Percentiles rank a stretch among this genome's conserved stretches.
phyloP scores from a whole-genome alignment of 2,113 vertebrate genomes.

The Mystacornis crossleyi region DNA sequence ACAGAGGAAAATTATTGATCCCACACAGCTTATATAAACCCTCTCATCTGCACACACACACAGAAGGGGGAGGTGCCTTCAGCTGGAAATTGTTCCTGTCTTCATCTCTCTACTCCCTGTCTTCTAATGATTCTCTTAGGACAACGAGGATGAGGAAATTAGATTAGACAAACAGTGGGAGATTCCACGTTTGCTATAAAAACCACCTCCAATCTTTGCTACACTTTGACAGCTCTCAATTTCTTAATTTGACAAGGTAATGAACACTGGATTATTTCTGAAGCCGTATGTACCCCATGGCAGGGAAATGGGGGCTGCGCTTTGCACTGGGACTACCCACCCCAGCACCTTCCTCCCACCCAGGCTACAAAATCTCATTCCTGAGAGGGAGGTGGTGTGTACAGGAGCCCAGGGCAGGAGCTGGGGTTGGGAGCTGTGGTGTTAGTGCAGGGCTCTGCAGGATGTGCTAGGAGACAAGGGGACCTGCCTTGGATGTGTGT shows the following conservation, averaged over 20 bases:
- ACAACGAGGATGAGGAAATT: not conserved
- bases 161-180: conserved; percentile 46
- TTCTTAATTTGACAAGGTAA: conserved; percentile 40
- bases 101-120: not conserved
- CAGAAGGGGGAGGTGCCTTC: conserved; percentile 18
- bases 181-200: conserved; percentile 25
- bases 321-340: rapidly evolving
- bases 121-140: conserved; percentile 55
- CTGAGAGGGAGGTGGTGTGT: not conserved
- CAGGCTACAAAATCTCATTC: not conserved
- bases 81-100: conserved; percentile 30
- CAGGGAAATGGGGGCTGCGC: rapidly evolving
- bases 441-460: not conserved
- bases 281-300: rapidly evolving
- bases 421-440: rapidly evolving
- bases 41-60: not conserved
- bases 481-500: rapidly evolving
- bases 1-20: conserved; percentile 34
- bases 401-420: not conserved
- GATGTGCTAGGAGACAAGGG: not conserved
- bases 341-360: not conserved
- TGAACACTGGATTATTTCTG: not conserved
- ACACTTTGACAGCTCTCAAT: conserved; percentile 22
- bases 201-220: not conserved
- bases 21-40: conserved; percentile 22